Percentiles rank a stretch among this genome's conserved stretches.
These are phyloP conservation scores for Bubo scandiacus DNA, from an alignment of 2,113 vertebrate species.

Conservation along the genomic window DNA sequence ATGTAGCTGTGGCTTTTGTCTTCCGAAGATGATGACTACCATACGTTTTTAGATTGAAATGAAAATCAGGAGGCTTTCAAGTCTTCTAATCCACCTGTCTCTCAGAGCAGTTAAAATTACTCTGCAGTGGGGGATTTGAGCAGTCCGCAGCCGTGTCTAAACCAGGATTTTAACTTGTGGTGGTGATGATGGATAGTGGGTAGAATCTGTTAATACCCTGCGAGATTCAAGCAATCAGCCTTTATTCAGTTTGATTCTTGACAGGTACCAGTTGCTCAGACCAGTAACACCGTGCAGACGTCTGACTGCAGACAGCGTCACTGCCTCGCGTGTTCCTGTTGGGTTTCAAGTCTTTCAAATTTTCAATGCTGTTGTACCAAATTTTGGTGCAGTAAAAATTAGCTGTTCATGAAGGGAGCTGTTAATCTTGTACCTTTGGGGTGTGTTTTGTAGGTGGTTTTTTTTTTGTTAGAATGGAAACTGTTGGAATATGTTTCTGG, in stretches of 20 bases:
- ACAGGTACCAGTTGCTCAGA: neutral
- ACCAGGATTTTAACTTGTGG: neutral
- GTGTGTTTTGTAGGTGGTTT: no score
- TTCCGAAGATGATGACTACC: neutral
- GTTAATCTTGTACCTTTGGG: neutral
- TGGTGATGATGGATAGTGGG: neutral
- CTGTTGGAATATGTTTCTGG: neutral
- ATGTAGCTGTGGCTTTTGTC: neutral
- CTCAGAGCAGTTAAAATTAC: neutral
- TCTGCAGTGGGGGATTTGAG: neutral
- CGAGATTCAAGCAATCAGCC: no score
- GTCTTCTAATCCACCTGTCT: neutral
- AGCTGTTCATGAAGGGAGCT: neutral
- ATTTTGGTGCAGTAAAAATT: accelerated
- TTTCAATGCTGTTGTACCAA: neutral
- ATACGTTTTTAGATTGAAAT: neutral
- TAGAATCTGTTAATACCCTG: neutral
- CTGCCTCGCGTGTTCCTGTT: neutral
- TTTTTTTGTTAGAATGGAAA: neutral
- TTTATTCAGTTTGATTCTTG: neutral
- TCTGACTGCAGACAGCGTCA: accelerated
- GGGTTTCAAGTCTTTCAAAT: no score
- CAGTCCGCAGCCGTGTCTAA: neutral
- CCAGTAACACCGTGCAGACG: no score
- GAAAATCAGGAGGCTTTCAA: neutral